These are phyloP conservation scores for Mesochorus sp. DNA, from an alignment of 2,888 invertebrate genomes.

Conservation along the genomic window DNA sequence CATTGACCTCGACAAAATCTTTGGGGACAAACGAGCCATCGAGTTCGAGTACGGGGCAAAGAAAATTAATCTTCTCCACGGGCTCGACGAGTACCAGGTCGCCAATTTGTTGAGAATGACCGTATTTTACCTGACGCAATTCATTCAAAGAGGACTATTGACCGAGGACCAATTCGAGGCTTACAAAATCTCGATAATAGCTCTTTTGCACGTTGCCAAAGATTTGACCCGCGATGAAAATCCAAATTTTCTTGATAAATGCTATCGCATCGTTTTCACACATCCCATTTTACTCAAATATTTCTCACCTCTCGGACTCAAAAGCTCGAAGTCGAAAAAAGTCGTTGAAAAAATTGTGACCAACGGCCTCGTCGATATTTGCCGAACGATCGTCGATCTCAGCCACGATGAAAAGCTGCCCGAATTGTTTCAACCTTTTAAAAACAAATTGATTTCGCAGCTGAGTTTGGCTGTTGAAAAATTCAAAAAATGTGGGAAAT, in stretches of 20 bases:
- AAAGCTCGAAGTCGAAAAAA: slow-evolving; percentile 70
- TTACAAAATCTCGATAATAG: slow-evolving; percentile 67
- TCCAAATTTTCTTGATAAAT: slow-evolving; percentile 66
- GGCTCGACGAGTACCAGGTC: slow-evolving; percentile 37
- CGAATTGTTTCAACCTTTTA: slow-evolving; percentile 82
- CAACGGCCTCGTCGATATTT: slow-evolving; percentile 72
- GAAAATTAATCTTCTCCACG: slow-evolving; percentile 62
- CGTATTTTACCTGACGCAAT: slow-evolving; percentile 76
- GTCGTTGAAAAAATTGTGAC: slow-evolving; percentile 73
- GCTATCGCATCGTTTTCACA: slow-evolving; percentile 78
- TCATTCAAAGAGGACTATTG: slow-evolving; percentile 65
- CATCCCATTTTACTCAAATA: slow-evolving; percentile 80
- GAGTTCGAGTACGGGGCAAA: slow-evolving; percentile 65
- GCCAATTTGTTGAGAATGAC: slow-evolving; percentile 68
- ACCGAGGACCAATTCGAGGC: slow-evolving; percentile 66
- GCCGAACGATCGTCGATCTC: slow-evolving; percentile 65
- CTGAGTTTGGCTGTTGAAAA: slow-evolving; percentile 83
- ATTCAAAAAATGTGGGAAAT: slow-evolving; percentile 72
- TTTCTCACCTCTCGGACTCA: slow-evolving; percentile 80
- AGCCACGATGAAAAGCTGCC: slow-evolving; percentile 47
- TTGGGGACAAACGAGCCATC: slow-evolving; percentile 68
- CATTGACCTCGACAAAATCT: slow-evolving; percentile 78
- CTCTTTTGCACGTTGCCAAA: slow-evolving; percentile 71
- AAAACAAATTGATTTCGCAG: slow-evolving; percentile 83
- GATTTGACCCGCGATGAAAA: slow-evolving; percentile 56